Base-by-base conservation (phyloP, 1,140 invertebrate species). In the Spodoptera frugiperda region DNA sequence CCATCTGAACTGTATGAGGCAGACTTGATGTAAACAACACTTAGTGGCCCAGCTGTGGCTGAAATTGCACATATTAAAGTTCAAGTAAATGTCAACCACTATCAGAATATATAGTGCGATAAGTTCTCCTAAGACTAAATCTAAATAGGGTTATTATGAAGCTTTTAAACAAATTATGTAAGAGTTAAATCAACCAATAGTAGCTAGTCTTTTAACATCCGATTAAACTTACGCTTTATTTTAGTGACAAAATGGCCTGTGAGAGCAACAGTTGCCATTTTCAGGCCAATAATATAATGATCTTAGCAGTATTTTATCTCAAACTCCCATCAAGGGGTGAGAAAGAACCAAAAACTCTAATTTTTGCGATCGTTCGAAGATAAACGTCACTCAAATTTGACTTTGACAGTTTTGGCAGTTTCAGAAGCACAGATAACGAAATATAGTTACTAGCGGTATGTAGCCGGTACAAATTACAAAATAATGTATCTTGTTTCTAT, bases 201-300 rank as follows among this genome's bases (percentile, higher is more conserved):
- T 70, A 39, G 15, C 12, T 44, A 0, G 10, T 21, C 33, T 46
- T 46, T 39, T 33, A 54, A 44, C 21, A 49, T 21, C 44, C 9
- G 49, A 30, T 49, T 30, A 48, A 74, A 89, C 91, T 87, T 84
- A 91, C 90, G 82, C 54, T 92, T 80, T 70, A 89, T 78, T 87
- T 91, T 93, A 65, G 84, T 79, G 53, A 86, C 88, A 55, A 90
- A 83, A 79, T 91, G 87, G 78, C 89, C 87, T 82, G 82, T 85
- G 82, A 93, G 84, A 75, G 90, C 89, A 84, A 87, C 75, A 59
- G 89, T 81, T 84, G 92, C 89, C 92, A 93, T 93, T 92, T 88
- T 88, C 65, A 86, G 90, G 89, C 88, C 77, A 67, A 54, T 76
- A 78, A 53, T 78, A 48, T 55, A 17, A 15, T 44, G 33, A 17